A percentile compares a stretch with the other conserved stretches of the same genome.
Evolutionary conservation across 2,797 vertebrate species (phyloP).

Genomic region (Anguilla pacifica): DNA sequence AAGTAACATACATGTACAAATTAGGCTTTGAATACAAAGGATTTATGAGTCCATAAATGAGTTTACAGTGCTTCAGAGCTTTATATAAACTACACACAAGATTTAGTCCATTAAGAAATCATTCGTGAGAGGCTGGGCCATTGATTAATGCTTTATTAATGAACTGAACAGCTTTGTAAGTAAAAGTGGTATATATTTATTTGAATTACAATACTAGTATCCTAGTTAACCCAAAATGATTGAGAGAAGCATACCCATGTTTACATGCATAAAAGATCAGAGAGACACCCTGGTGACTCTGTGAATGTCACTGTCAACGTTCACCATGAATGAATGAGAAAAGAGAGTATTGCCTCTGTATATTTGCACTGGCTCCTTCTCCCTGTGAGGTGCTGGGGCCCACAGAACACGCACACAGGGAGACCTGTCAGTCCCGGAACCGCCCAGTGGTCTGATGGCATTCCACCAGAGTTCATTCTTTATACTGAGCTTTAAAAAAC

Average conservation of each 20-base stretch:
- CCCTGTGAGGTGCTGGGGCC: conserved; percentile 16
- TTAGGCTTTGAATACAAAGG: neutral
- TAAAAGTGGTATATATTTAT: neutral
- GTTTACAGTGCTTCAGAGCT: too few species aligned
- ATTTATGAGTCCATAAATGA: too few species aligned
- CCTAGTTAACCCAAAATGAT: neutral
- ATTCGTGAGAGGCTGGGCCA: neutral
- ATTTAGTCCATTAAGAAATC: neutral
- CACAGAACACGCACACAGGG: conserved; percentile 1
- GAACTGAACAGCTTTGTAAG: neutral
- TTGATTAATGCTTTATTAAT: neutral
- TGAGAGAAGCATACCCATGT: neutral
- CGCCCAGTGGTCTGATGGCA: conserved; percentile 21
- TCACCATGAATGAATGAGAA: neutral
- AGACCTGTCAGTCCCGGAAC: conserved; percentile 16
- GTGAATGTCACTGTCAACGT: conserved; percentile 11
- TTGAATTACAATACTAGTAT: neutral
- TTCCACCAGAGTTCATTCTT: conserved; percentile 21
- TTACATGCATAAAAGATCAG: neutral
- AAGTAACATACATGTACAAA: neutral
- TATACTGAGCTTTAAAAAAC: neutral
- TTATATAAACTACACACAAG: neutral
- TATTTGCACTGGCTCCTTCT: conserved; percentile 5
- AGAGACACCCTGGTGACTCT: neutral
- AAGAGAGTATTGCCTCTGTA: neutral